A percentile compares a stretch with the other conserved stretches of the same genome.
Evolutionary conservation across 2,888 invertebrate genomes (phyloP).

Genomic region (Carpatolechia fugitivella): DNA sequence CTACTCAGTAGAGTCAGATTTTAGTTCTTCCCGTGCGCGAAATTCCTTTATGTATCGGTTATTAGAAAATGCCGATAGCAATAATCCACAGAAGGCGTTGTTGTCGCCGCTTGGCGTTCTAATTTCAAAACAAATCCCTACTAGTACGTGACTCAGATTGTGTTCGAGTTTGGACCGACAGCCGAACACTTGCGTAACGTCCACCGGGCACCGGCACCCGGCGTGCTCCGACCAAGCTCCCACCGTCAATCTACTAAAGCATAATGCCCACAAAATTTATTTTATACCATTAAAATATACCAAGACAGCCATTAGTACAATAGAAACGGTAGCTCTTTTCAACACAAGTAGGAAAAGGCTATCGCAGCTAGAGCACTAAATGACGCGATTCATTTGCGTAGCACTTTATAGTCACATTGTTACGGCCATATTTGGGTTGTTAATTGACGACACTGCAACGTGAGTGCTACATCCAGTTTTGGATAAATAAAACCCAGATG

Average conservation of each 20-base stretch:
- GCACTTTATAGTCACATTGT: conserved; percentile 24
- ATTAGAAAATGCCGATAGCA: conserved; percentile 64
- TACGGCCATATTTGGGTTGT: conserved; percentile 16
- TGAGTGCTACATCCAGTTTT: conserved; percentile 2
- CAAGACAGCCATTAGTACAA: background rate
- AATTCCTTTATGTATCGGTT: conserved; percentile 32
- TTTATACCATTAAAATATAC: background rate
- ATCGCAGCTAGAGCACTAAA: conserved; percentile 12
- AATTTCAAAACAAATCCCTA: conserved; percentile 77
- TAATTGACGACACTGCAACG: conserved; percentile 17
- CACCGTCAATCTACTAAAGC: background rate
- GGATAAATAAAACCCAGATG: background rate
- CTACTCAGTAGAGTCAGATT: background rate
- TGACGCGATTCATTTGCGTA: conserved; percentile 16
- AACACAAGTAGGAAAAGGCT: conserved; percentile 7
- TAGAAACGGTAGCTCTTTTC: background rate
- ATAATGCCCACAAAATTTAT: background rate
- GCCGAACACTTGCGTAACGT: conserved; percentile 18
- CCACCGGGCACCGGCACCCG: conserved; percentile 10
- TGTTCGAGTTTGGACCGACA: conserved; percentile 25
- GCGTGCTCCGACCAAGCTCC: background rate
- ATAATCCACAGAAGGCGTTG: conserved; percentile 70
- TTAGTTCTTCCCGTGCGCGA: background rate
- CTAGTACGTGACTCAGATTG: conserved; percentile 75
- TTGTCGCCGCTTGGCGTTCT: conserved; percentile 64